Evolutionary conservation across 2,888 invertebrate species (phyloP), one percentile per base, ranked within the genome.

Genomic region (Helobdella robusta): DNA sequence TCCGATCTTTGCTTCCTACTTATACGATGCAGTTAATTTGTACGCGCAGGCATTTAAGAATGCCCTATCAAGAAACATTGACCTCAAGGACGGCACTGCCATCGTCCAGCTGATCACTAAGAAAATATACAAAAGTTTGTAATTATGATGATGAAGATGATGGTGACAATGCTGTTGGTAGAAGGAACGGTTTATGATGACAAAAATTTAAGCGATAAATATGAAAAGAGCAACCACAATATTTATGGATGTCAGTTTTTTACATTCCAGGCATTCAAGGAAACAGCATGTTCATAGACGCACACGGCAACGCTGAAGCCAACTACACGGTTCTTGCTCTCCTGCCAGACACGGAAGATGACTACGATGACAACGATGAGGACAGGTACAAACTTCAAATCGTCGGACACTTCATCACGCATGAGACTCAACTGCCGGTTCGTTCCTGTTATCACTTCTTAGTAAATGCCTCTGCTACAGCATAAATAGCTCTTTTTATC

Each of bases 51-150:
- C 91, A 0, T 83, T 89, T 20, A 86, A 89, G 0, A 87, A 88
- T 64, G 83, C 87, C 0, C 83, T 91, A 69, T 77, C 83, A 30
- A 82, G 83, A 23, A 86, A 86, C 0, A 84, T 85, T 8, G 58
- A 54, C 23, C 50, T 59, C 4, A 84, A 87, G 68, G 87, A 91
- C 75, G 91, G 91, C 4, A 85, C 84, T 0, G 84, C 85, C 0
- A 84, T 92, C 62, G 73, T 75, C 46, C 48, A 68, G 28, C 70
- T 70, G 48, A 71, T 76, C 23, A 68, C 71, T 1, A 71, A 87
- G 89, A 46, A 88, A 73, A 87, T 86, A 6, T 93, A 91, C 80
- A 85, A 85, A 83, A 92, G 92, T 91, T 82, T 85, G 87, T 84
- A 44, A 15, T 23, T 40, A 15, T 40, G n/a, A 40, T 11, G n/a